A percentile compares a stretch with the other conserved stretches of the same genome.
These are phyloP conservation scores for Protodeltote pygarga DNA, from an alignment of 2,888 invertebrate species.

Conservation along the genomic window DNA sequence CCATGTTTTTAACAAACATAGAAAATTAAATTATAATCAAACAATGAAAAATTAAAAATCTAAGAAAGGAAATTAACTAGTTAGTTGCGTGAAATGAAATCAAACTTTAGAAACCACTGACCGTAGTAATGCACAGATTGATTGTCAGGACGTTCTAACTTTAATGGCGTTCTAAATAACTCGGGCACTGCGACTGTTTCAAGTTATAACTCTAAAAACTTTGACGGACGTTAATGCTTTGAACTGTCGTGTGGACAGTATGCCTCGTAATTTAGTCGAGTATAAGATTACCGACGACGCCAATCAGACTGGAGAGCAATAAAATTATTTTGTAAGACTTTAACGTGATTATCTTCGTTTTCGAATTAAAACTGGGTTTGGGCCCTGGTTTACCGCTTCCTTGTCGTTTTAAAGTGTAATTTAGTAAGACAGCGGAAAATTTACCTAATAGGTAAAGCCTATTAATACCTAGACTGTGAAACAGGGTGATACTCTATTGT, in stretches of 20 bases:
- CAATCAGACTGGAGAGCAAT: conserved; percentile 50
- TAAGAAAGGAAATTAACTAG: not conserved
- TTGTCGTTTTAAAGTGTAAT: no score
- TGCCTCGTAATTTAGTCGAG: conserved; percentile 7
- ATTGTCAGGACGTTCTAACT: conserved; percentile 39
- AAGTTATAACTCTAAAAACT: no score
- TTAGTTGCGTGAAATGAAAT: not conserved
- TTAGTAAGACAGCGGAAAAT: no score
- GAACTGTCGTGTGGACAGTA: conserved; percentile 5
- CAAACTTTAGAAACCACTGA: conserved; percentile 14
- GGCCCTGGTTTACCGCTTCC: not conserved
- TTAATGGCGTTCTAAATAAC: conserved; percentile 47
- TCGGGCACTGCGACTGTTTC: conserved; percentile 28
- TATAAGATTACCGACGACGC: conserved; percentile 38
- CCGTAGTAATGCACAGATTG: conserved; percentile 19
- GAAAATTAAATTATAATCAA: no score
- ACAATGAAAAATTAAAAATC: no score
- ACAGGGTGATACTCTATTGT: no score
- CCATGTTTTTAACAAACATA: no score
- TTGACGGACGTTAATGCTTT: conserved; percentile 1
- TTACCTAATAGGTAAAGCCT: no score
- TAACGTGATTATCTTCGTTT: no score
- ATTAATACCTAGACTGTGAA: no score
- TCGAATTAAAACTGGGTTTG: no score
- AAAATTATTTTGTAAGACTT: conserved; percentile 24